Evolutionary conservation across 2,888 invertebrate species (phyloP).

Genomic region (Thymelicus acteon): DNA sequence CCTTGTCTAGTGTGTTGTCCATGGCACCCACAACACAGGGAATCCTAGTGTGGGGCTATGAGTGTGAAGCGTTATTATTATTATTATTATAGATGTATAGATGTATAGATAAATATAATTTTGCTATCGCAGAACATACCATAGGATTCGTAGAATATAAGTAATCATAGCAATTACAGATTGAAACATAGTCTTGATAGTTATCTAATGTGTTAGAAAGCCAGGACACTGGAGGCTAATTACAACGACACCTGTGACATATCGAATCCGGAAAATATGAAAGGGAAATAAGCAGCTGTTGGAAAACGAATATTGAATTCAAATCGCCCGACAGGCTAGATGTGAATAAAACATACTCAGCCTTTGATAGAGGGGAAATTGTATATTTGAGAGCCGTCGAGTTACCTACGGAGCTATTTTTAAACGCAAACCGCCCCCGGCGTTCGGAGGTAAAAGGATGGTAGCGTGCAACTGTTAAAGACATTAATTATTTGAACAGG

Average conservation of each 20-base stretch:
- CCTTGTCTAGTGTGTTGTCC: too few relatives aligned
- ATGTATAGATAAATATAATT: too few relatives aligned
- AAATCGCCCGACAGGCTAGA: conserved; percentile 42
- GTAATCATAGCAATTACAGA: too few relatives aligned
- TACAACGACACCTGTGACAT: not conserved
- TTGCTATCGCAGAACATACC: too few relatives aligned
- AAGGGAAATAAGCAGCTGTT: conserved; percentile 44
- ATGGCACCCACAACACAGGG: too few relatives aligned
- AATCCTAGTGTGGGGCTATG: too few relatives aligned
- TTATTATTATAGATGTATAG: too few relatives aligned
- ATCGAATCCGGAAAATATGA: not conserved
- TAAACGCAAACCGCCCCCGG: not conserved
- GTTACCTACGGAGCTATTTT: conserved; percentile 2
- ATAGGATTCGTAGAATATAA: too few relatives aligned
- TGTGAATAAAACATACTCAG: conserved; percentile 44
- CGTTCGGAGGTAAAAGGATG: not conserved
- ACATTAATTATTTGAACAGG: not conserved
- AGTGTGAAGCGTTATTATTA: too few relatives aligned
- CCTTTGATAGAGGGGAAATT: conserved; percentile 15
- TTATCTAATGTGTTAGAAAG: too few relatives aligned
- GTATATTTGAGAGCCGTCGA: conserved; percentile 3
- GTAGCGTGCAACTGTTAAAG: not conserved
- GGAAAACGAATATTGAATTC: conserved; percentile 45
- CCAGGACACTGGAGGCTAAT: not conserved
- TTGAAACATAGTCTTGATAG: too few relatives aligned